Evolutionary conservation across 2,888 invertebrate species (phyloP).

Genomic region (Lepidocyrtinus sp.): DNA sequence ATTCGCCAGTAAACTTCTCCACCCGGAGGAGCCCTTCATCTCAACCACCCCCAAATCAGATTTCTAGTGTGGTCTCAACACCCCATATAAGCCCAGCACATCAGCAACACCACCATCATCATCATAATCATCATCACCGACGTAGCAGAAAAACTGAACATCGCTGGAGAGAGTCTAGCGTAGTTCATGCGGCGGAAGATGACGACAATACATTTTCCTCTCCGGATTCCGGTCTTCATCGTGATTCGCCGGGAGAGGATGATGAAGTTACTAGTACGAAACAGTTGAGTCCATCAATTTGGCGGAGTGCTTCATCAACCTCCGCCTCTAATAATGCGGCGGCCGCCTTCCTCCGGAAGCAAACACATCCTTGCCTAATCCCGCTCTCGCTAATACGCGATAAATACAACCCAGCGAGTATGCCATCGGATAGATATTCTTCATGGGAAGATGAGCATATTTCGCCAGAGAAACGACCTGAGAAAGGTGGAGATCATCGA

Average conservation of each 20-base stretch:
- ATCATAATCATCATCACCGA: slow-evolving; percentile 31
- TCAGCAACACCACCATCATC: slow-evolving; percentile 14
- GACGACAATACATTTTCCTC: slow-evolving; percentile 68
- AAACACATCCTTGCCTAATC: slow-evolving; percentile 65
- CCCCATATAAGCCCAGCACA: slow-evolving; percentile 45
- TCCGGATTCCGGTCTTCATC: slow-evolving; percentile 69
- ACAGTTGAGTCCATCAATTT: slow-evolving; percentile 55
- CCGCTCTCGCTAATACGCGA: slow-evolving; percentile 69
- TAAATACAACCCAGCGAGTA: slow-evolving; percentile 63
- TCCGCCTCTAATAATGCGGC: slow-evolving; percentile 23
- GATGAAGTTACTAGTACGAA: slow-evolving; percentile 64
- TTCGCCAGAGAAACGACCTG: slow-evolving; percentile 20
- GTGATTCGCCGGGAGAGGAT: slow-evolving; percentile 70
- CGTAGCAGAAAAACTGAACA: slow-evolving; percentile 51
- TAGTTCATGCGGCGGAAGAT: slow-evolving; percentile 60
- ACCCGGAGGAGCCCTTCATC: slow-evolving; percentile 49
- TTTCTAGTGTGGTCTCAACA: slow-evolving; percentile 40
- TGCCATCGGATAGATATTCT: slow-evolving; percentile 46
- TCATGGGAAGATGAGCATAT: slow-evolving; percentile 49
- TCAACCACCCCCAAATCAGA: slow-evolving; percentile 28
- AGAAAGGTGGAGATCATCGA: slow-evolving; percentile 51
- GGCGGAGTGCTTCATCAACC: slow-evolving; percentile 40
- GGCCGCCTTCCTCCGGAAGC: slow-evolving; percentile 53
- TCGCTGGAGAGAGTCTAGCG: slow-evolving; percentile 64
- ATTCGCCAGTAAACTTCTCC: slow-evolving; percentile 62